These are phyloP conservation scores for Nycticorax nycticorax DNA, from an alignment of 2,113 vertebrate genomes.

Conservation along the genomic window DNA sequence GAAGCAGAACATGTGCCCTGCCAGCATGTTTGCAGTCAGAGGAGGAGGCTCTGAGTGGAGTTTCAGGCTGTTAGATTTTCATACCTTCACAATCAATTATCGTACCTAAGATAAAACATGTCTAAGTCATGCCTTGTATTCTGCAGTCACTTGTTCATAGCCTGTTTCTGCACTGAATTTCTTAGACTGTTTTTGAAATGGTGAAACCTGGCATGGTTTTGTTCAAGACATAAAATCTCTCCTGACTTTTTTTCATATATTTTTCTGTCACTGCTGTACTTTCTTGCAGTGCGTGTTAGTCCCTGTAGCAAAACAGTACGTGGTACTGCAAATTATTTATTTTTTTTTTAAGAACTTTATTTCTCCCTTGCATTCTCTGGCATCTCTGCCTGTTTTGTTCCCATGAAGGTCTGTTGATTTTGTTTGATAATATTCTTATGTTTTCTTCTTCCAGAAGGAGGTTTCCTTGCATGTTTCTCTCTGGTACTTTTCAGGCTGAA, in stretches of 20 bases:
- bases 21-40: neutral
- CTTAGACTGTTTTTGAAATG: neutral
- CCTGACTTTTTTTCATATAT: neutral
- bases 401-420: neutral
- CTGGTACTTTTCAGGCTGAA: neutral
- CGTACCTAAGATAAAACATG: neutral
- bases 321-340: neutral
- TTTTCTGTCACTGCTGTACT: neutral
- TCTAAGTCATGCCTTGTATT: neutral
- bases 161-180: neutral
- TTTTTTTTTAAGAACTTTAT: neutral
- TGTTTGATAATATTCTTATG: neutral
- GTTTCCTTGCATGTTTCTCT: neutral
- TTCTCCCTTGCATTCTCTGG: neutral
- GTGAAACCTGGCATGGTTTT: neutral
- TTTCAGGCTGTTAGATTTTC: neutral
- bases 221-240: neutral
- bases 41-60: neutral
- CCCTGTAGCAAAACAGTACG: neutral
- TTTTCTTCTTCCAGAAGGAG: neutral
- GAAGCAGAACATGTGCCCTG: slow-evolving; percentile 20
- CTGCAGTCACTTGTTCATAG: neutral
- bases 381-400: neutral
- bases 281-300: neutral
- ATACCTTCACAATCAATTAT: neutral